Conservation (phyloP, 2,797 vertebrate genomes). For the Smutsia temminckii region DNA sequence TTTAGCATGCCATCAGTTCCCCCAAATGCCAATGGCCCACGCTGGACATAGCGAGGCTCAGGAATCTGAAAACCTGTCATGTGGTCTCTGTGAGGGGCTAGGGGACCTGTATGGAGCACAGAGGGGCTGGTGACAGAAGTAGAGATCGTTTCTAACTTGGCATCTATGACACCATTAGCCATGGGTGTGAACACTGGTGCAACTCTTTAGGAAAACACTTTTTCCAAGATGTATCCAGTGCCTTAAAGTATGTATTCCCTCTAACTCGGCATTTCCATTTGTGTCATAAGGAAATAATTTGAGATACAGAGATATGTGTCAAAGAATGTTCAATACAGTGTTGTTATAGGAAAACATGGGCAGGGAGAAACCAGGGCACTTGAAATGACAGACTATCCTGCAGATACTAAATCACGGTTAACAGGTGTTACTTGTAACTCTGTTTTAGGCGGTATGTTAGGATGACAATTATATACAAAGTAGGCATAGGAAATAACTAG, state of each 20-base stretch:
- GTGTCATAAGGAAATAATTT: background rate
- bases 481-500: background rate
- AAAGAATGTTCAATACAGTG: background rate
- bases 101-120: background rate
- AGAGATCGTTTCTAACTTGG: background rate
- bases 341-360: background rate
- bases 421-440: background rate
- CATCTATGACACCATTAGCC: background rate
- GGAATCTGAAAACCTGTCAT: background rate
- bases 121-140: background rate
- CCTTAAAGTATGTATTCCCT: background rate
- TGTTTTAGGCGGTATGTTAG: background rate
- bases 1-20: background rate
- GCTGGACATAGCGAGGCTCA: background rate
- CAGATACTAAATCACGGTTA: background rate
- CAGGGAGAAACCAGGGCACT: background rate
- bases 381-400: background rate
- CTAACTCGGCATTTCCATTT: background rate
- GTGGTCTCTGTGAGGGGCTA: background rate
- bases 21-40: fast-evolving
- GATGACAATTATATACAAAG: background rate
- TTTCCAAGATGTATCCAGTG: background rate
- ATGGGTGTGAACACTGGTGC: background rate
- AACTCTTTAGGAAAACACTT: background rate
- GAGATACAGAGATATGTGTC: background rate